Evolutionary conservation across 2,888 invertebrate genomes (phyloP).

Genomic region (Drosophila pseudotakahashii): DNA sequence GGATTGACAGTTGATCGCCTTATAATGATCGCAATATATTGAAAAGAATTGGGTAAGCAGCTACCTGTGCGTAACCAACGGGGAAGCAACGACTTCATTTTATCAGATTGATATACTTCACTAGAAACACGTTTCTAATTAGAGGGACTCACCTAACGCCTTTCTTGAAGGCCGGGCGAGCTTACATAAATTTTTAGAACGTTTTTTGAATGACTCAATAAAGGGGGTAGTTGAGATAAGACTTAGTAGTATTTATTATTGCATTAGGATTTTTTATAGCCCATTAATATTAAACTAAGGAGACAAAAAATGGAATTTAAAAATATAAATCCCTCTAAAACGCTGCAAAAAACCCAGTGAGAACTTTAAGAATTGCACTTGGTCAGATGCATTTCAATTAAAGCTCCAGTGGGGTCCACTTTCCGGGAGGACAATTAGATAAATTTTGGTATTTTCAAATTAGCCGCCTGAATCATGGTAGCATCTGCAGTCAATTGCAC

Average conservation of each 20-base stretch:
- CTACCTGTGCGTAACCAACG: conserved; percentile 38
- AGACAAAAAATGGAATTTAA: too few species aligned
- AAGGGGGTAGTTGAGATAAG: too few species aligned
- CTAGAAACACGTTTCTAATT: conserved; percentile 28
- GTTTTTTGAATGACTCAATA: neutral
- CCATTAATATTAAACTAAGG: too few species aligned
- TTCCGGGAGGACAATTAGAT: conserved; percentile 57
- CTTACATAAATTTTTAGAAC: too few species aligned
- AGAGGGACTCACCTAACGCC: conserved; percentile 21
- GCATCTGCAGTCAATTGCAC: conserved; percentile 75
- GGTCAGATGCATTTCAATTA: conserved; percentile 10
- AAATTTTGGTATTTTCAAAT: conserved; percentile 69
- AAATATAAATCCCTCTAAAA: too few species aligned
- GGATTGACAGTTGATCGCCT: conserved; percentile 43
- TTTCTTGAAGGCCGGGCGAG: neutral
- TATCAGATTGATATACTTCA: conserved; percentile 34
- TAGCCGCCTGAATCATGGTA: conserved; percentile 70
- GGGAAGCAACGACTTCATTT: conserved; percentile 28
- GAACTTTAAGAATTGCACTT: conserved; percentile 5
- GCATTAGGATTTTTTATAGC: too few species aligned
- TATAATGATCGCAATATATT: conserved; percentile 30
- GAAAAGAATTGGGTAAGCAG: conserved; percentile 4
- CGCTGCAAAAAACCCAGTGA: neutral
- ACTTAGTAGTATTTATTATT: neutral
- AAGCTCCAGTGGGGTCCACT: conserved; percentile 15